These are phyloP conservation scores for Helarctos malayanus DNA, from an alignment of 2,797 vertebrate genomes.

Conservation along the genomic window DNA sequence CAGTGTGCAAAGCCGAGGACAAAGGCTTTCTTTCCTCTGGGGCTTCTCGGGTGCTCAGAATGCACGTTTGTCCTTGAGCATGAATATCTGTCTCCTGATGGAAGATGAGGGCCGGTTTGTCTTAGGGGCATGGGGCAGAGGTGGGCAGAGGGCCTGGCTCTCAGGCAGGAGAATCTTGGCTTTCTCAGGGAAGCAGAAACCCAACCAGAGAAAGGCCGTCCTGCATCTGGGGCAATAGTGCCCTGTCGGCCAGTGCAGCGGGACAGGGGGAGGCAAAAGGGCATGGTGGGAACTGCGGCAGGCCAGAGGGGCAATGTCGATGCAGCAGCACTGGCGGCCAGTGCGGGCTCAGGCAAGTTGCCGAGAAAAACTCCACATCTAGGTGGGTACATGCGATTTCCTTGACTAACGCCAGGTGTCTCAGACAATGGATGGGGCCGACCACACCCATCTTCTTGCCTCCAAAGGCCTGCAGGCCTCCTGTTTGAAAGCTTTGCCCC, in stretches of 20 bases:
- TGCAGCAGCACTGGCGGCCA: background rate
- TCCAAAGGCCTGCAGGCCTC: background rate
- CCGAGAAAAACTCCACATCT: background rate
- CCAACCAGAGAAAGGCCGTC: background rate
- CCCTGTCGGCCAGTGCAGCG: no score
- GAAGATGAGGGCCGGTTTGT: no score
- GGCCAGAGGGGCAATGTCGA: fast-evolving
- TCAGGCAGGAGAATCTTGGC: background rate
- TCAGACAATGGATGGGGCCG: background rate
- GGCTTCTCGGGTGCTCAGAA: background rate
- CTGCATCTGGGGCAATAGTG: background rate
- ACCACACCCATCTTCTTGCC: background rate
- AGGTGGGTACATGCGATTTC: fast-evolving
- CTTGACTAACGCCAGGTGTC: background rate
- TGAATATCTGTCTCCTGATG: background rate
- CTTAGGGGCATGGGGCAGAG: background rate
- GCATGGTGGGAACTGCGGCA: background rate
- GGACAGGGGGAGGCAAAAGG: background rate
- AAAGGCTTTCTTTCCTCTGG: background rate
- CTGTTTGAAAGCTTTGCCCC: background rate
- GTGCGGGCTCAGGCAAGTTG: background rate
- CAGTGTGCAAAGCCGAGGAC: background rate
- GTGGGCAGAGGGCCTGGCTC: background rate
- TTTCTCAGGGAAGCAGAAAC: background rate
- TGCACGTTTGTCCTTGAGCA: background rate